phyloP scores from a whole-genome alignment of 64 coral and sea anemone genomes.

The Stichodactyla helianthus region DNA sequence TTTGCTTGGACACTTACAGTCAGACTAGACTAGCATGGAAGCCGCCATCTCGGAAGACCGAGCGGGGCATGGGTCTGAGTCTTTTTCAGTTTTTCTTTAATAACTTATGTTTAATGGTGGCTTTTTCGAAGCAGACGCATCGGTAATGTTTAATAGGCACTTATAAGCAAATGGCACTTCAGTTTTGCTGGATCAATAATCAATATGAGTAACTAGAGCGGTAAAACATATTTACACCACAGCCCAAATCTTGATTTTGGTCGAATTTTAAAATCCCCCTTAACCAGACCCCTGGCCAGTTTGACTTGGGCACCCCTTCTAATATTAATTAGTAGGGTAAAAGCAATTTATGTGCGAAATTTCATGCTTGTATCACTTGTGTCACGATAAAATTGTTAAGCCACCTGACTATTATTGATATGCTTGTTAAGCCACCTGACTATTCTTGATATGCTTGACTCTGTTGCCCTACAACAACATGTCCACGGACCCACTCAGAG shows the following conservation, averaged over 20 bases:
- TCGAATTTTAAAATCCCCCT: slow-evolving; percentile 22
- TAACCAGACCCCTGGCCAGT: slow-evolving; percentile 30
- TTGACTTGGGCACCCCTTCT: slow-evolving; percentile 65
- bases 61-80: slow-evolving; percentile 27
- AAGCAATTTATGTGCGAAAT: slow-evolving; percentile 41
- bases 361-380: slow-evolving; percentile 24
- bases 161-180: too few relatives aligned
- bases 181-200: background rate
- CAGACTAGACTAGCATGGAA: slow-evolving; percentile 34
- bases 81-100: slow-evolving; percentile 15
- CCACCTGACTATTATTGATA: too few relatives aligned
- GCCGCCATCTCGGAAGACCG: background rate
- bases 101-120: background rate
- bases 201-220: background rate
- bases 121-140: background rate
- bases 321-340: slow-evolving; percentile 45
- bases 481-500: too few relatives aligned
- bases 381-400: too few relatives aligned
- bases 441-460: too few relatives aligned
- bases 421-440: too few relatives aligned
- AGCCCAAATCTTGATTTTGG: slow-evolving; percentile 16
- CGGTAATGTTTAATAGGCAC: background rate
- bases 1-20: slow-evolving; percentile 20
- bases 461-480: too few relatives aligned
- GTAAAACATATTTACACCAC: slow-evolving; percentile 23